Percentiles rank a stretch among this genome's conserved stretches.
Conservation (phyloP, 2,888 invertebrate species). For the Strigamia crassipes region DNA sequence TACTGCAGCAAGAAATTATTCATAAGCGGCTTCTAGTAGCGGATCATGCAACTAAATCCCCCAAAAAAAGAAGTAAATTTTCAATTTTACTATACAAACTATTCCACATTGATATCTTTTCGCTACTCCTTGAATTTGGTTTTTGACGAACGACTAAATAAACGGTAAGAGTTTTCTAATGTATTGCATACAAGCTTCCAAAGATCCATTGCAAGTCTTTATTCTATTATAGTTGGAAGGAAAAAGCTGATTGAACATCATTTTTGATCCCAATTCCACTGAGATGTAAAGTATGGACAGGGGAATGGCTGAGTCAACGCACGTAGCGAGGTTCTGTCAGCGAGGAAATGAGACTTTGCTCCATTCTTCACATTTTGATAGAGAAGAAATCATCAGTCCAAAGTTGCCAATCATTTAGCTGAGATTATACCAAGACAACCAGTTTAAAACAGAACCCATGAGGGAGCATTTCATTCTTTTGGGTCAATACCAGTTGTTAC, state of each 20-base stretch:
- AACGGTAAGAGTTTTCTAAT: background rate
- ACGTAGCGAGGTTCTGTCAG: background rate
- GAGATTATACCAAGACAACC: too few relatives aligned
- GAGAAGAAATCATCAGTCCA: background rate
- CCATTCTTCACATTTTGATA: background rate
- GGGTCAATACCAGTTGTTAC: too few relatives aligned
- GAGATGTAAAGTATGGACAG: slow-evolving; percentile 31
- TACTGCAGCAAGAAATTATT: too few relatives aligned
- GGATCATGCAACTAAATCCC: too few relatives aligned
- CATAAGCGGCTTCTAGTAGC: too few relatives aligned
- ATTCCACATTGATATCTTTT: background rate
- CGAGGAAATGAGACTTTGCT: slow-evolving; percentile 2
- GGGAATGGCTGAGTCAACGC: background rate
- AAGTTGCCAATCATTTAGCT: background rate
- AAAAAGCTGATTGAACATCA: slow-evolving; percentile 13
- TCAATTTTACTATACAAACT: background rate
- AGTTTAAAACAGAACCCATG: too few relatives aligned
- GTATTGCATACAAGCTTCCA: background rate
- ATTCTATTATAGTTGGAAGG: background rate
- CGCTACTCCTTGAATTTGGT: background rate
- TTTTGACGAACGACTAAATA: background rate
- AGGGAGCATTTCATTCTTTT: too few relatives aligned
- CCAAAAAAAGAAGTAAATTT: too few relatives aligned
- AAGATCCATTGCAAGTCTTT: background rate
- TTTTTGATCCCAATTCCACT: slow-evolving; percentile 23